Base-by-base conservation (phyloP, 2,888 invertebrate species). In the Sphecodes monilicornis region DNA sequence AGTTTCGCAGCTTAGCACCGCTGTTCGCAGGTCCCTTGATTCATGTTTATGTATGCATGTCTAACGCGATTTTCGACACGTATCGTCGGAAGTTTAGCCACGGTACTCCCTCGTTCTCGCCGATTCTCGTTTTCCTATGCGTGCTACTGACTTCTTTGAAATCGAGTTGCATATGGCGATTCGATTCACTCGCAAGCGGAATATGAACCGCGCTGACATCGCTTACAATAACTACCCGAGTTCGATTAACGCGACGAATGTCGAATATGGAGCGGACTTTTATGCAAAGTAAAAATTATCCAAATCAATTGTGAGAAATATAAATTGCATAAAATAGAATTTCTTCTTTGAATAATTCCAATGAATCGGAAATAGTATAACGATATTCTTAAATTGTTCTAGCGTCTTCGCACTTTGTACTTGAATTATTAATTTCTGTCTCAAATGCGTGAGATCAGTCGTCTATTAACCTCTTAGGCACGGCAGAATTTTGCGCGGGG, bases 11-110 rank as follows among this genome's bases (percentile, higher is more conserved):
- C 90, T 92, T 90, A 91, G 89, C 90, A 89, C 86, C 87, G 72
- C 64, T 78, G 73, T 80, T 80, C 73, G 64, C 26, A 66, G 54
- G 39, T 66, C 72, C 70, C 64, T 29, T 26, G 57, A 81, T 88
- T 92, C 91, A 92, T 92, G 90, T 90, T 91, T 91, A 92, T 92
- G 91, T 89, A 92, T 91, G 90, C 86, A 80, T 85, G 75, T 82
- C 88, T 89, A 91, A 89, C 81, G 86, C 84, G 85, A 87, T 88
- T 91, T 91, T 89, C 89, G 82, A 82, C 89, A 89, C 88, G 88
- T 88, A 90, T 87, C 82, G 64, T 74, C 71, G 69, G 75, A 83
- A 85, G 77, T 81, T 84, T 69, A 76, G 69, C 80, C 46, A 50
- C 70, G 57, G 80, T 32, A 13, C 0, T 11, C 68, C 16, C 29